phyloP scores from a whole-genome alignment of 2,797 vertebrate genomes.

The Choloepus didactylus region DNA sequence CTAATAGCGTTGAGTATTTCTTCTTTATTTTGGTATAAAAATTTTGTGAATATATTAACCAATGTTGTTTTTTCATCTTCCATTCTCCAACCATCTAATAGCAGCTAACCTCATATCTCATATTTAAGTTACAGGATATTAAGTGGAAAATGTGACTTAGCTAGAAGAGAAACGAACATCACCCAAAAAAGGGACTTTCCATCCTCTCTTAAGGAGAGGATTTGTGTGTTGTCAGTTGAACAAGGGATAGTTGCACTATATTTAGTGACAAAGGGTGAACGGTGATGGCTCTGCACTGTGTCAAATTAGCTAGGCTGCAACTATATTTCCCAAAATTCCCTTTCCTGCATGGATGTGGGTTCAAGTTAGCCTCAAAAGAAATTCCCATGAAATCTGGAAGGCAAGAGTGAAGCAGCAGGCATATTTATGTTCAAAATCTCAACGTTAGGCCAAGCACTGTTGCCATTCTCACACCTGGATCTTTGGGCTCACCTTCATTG shows the following conservation, averaged over 20 bases:
- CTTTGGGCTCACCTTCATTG: neutral
- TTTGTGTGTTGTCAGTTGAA: slow-evolving; percentile 7
- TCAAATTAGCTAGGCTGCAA: neutral
- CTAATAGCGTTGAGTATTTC: neutral
- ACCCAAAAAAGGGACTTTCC: slow-evolving; percentile 7
- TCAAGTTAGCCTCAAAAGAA: neutral
- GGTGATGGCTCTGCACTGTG: neutral
- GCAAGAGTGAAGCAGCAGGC: neutral
- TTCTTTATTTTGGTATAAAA: slow-evolving; percentile 28
- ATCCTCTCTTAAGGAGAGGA: neutral
- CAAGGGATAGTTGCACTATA: neutral
- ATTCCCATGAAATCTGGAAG: neutral
- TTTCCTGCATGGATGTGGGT: neutral
- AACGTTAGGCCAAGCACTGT: neutral
- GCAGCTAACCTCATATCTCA: neutral
- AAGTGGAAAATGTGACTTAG: slow-evolving; percentile 23
- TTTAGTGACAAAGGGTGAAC: neutral
- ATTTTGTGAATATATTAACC: neutral
- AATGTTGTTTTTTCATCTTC: slow-evolving; percentile 10
- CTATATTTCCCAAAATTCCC: slow-evolving; percentile 33
- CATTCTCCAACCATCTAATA: slow-evolving; percentile 41
- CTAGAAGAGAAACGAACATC: slow-evolving; percentile 35
- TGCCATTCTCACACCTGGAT: neutral
- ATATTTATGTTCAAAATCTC: neutral
- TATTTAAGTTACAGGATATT: slow-evolving; percentile 37